Conservation (phyloP, 2,888 invertebrate species). For the Rhopalosiphum nymphaeae region DNA sequence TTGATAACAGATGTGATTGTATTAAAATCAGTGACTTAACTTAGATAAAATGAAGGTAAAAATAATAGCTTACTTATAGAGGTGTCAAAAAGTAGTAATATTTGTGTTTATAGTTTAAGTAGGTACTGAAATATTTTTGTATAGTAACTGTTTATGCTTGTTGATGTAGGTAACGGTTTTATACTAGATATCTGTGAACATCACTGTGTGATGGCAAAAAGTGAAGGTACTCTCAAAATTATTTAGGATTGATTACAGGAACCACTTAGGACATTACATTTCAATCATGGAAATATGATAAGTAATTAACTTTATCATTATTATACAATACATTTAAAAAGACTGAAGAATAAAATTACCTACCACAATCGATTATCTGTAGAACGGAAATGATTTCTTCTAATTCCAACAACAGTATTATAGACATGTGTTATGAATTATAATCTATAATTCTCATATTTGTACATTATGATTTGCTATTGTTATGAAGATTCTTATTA, state of each 20-base stretch:
- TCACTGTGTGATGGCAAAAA: neutral
- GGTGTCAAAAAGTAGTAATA: conserved; percentile 14
- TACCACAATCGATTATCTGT: neutral
- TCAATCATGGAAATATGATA: neutral
- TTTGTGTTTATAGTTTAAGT: neutral
- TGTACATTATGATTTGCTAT: neutral
- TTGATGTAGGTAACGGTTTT: no score
- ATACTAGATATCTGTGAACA: neutral
- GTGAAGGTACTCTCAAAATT: conserved; percentile 5
- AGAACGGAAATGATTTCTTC: neutral
- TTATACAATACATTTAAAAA: neutral
- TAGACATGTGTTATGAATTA: neutral
- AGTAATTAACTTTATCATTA: neutral
- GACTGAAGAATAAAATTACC: neutral
- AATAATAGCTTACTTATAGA: neutral
- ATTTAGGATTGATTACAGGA: neutral
- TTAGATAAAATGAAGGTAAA: neutral
- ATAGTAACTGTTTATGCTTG: neutral
- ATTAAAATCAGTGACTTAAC: neutral
- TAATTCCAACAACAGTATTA: neutral
- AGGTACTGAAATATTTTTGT: conserved; percentile 8
- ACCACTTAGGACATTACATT: neutral
- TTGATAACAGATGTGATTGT: neutral
- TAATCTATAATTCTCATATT: neutral
- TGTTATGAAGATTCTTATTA: neutral